These are phyloP conservation scores for Pandion haliaetus DNA, from an alignment of 2,113 vertebrate species.

Conservation along the genomic window DNA sequence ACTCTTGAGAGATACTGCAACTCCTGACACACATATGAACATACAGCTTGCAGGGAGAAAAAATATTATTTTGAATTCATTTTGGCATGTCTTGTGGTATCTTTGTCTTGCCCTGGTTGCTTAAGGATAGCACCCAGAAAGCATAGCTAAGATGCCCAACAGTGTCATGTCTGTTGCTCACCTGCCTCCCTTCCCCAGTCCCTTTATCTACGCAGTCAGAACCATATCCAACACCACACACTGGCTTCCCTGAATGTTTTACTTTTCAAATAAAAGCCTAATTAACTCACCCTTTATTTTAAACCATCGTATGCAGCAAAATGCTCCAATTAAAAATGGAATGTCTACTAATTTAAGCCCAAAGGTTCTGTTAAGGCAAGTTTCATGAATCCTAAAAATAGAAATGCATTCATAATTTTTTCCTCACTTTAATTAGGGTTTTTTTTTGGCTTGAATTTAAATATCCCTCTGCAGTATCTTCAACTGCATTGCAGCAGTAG, in stretches of 20 bases:
- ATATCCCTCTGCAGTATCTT: slow-evolving; percentile 52
- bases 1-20: not conserved
- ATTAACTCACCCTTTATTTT: not conserved
- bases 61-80: not conserved
- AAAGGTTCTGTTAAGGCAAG: slow-evolving; percentile 31
- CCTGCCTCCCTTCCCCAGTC: not conserved
- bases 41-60: not conserved
- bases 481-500: slow-evolving; percentile 56
- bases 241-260: not conserved
- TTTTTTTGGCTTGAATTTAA: slow-evolving; percentile 17
- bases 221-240: not conserved
- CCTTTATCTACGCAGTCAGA: not conserved
- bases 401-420: slow-evolving; percentile 56
- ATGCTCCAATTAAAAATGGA: slow-evolving; percentile 21
- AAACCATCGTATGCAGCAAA: not conserved
- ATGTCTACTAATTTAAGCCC: slow-evolving; percentile 30
- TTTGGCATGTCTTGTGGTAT: not conserved
- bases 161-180: not conserved
- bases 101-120: not conserved
- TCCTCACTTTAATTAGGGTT: slow-evolving; percentile 34
- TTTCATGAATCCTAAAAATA: slow-evolving; percentile 27
- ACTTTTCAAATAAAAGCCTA: not conserved
- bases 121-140: not conserved
- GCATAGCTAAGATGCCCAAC: not conserved
- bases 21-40: not conserved